Evolutionary conservation across 2,888 invertebrate genomes (phyloP).

Genomic region (Deroplatys truncata): DNA sequence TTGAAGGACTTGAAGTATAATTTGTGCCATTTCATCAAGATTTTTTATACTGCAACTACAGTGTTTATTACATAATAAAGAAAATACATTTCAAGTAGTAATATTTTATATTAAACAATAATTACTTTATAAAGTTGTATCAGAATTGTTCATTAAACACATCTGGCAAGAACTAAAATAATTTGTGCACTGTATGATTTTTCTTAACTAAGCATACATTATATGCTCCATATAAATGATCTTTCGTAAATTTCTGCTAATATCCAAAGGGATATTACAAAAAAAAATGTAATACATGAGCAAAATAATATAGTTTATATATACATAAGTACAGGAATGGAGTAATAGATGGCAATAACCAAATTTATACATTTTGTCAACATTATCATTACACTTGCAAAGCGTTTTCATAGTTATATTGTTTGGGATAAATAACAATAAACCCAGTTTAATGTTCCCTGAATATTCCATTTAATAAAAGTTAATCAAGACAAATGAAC

Average conservation of each 20-base stretch:
- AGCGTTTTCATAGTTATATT: background rate
- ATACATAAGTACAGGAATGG: constrained; percentile 21
- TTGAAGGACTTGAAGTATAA: constrained; percentile 61
- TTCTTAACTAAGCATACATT: background rate
- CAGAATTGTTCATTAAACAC: background rate
- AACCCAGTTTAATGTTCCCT: background rate
- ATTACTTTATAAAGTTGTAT: constrained; percentile 11
- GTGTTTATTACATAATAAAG: constrained; percentile 14
- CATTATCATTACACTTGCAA: background rate
- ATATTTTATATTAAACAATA: constrained; percentile 5
- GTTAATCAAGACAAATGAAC: background rate
- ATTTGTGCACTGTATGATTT: background rate
- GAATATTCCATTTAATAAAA: background rate
- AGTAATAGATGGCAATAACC: background rate
- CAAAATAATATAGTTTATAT: constrained; percentile 7
- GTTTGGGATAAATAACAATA: background rate
- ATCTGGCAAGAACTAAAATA: background rate
- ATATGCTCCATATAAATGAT: background rate
- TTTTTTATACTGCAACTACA: background rate
- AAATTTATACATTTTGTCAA: background rate
- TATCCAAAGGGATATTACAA: background rate
- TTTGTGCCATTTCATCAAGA: background rate
- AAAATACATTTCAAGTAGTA: constrained; percentile 9
- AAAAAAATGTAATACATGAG: background rate
- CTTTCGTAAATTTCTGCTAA: background rate